phyloP scores from a whole-genome alignment of 1,140 invertebrate genomes.

The Bombus superbus region DNA sequence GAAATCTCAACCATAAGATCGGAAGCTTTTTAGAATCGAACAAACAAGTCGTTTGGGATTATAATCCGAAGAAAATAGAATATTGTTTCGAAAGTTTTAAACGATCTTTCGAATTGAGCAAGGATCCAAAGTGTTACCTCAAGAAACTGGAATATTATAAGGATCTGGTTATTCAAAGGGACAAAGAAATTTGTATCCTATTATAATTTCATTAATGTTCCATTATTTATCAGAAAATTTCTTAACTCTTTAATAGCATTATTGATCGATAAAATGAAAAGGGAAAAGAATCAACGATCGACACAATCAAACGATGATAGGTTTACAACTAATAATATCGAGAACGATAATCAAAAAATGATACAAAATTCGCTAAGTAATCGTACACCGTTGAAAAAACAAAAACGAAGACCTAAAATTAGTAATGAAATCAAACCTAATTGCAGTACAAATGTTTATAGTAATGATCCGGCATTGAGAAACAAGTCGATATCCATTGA shows the following conservation, averaged over 20 bases:
- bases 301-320: neutral
- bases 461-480: neutral
- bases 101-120: conserved; percentile 23
- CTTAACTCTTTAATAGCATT: conserved; percentile 59
- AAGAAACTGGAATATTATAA: conserved; percentile 70
- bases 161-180: conserved; percentile 71
- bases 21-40: conserved; percentile 54
- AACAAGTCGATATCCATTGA: neutral
- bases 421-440: neutral
- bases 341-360: neutral
- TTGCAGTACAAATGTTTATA: neutral
- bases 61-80: conserved; percentile 46
- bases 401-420: neutral
- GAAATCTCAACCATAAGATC: conserved; percentile 51
- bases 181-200: conserved; percentile 80
- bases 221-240: conserved; percentile 9
- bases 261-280: conserved; percentile 63
- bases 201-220: neutral
- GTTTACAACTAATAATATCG: neutral
- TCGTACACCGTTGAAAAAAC: neutral
- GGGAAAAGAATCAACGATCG: conserved; percentile 8
- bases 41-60: conserved; percentile 39
- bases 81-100: conserved; percentile 53
- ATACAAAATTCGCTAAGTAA: neutral
- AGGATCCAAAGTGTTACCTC: conserved; percentile 14